Evolutionary conservation across 2,888 invertebrate genomes (phyloP).

Genomic region (Onchidella celtica): DNA sequence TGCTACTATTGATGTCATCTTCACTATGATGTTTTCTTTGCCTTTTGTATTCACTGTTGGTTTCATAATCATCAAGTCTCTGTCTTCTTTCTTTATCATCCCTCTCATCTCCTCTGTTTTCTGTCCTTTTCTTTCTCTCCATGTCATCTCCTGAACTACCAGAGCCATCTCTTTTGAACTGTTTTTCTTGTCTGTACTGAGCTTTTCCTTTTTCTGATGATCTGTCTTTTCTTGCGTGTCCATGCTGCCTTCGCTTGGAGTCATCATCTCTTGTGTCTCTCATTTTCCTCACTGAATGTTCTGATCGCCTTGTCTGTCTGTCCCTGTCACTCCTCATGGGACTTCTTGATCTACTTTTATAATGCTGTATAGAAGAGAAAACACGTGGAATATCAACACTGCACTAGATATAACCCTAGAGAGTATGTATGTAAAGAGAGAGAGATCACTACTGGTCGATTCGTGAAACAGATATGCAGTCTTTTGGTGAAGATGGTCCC

Average conservation of each 20-base stretch:
- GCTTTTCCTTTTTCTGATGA: too few relatives aligned
- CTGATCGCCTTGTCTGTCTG: too few relatives aligned
- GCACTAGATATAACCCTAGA: too few relatives aligned
- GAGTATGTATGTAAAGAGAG: too few relatives aligned
- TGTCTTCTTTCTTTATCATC: neutral
- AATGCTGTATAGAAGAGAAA: neutral
- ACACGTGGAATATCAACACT: too few relatives aligned
- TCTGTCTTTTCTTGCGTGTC: neutral
- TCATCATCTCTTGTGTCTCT: conserved; percentile 12
- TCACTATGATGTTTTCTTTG: neutral
- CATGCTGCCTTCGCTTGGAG: conserved; percentile 14
- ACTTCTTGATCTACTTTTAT: conserved; percentile 3
- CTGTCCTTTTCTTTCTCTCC: neutral
- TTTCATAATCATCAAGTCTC: neutral
- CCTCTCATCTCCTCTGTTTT: conserved; percentile 14
- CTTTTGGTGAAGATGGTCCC: too few relatives aligned
- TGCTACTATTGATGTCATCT: neutral
- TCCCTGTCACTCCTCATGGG: neutral
- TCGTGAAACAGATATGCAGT: too few relatives aligned
- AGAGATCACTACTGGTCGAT: too few relatives aligned
- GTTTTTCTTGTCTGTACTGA: too few relatives aligned
- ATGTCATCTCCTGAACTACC: too few relatives aligned
- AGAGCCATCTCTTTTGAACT: too few relatives aligned
- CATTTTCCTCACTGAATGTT: neutral
- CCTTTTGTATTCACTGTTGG: too few relatives aligned